Base-by-base conservation (phyloP, 2,113 vertebrate species). In the Cyanocitta stelleri region DNA sequence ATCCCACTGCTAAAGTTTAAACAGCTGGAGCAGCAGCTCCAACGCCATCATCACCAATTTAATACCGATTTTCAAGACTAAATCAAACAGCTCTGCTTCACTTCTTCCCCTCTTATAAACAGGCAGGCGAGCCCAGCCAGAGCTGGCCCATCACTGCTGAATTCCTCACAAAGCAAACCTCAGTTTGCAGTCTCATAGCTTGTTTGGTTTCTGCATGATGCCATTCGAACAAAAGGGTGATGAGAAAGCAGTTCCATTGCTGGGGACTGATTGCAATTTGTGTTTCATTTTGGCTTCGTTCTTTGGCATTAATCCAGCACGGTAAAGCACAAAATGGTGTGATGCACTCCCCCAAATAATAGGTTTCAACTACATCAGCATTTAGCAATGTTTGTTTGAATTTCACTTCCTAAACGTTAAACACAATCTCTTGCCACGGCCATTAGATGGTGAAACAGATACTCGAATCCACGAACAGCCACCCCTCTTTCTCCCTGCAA, bases 141-240 rank as follows among this genome's bases (percentile, higher is more conserved):
- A 32, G 37, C 54, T n/a, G 56, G 69, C 73, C 67, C 15, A 1
- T 16, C 73, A 66, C 29, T 4, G 13, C 93, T 41, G 64, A 83
- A 85, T 86, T 79, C 67, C 63, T 63, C 93, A 91, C 90, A 90
- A 90, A 91, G 82, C 82, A 77, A 85, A 81, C 35, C 85, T 59
- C 71, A 11, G 67, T 52, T n/a, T 62, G 77, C 82, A 88, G 67
- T 2, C 90, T 69, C 85, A 27, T 0, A 77, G 86, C 91, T 84
- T 37, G 62, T 83, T 90, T 43, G 30, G 43, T 94, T 95, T 91
- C 83, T 96, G 93, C 84, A 87, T 86, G 90, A 95, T 90, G 56
- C 93, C 55, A 22, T 77, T 74, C 0, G 7, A 94, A 96, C 95
- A 97, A 97, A 97, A 94, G 92, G 82, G 75, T 86, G 95, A 95